Percentiles rank a stretch among this genome's conserved stretches.
phyloP scores from a whole-genome alignment of 2,113 vertebrate genomes.

The Nyctibius bracteatus region DNA sequence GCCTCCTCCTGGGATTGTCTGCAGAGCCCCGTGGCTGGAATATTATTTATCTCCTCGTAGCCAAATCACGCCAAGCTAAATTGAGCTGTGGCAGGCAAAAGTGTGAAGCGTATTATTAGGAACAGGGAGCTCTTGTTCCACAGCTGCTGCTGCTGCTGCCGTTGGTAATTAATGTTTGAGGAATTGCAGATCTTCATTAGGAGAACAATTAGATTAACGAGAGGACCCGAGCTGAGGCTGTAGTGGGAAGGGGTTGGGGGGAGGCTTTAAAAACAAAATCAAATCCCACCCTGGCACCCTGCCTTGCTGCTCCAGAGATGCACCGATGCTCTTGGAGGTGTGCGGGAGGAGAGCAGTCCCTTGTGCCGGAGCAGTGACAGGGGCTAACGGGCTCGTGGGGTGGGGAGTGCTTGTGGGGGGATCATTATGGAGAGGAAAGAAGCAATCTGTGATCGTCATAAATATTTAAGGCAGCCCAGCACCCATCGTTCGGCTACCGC shows the following conservation, averaged over 20 bases:
- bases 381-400: fast-evolving
- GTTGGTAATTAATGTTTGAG: constrained; percentile 66
- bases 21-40: neutral
- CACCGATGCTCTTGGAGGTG: neutral
- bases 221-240: constrained; percentile 22
- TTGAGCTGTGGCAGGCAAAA: constrained; percentile 56
- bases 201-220: constrained; percentile 65
- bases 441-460: neutral
- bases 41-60: constrained; percentile 6
- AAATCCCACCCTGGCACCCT: neutral
- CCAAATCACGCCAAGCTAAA: constrained; percentile 43
- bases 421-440: neutral
- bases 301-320: neutral
- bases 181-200: constrained; percentile 71
- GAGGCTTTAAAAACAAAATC: constrained; percentile 3
- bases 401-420: neutral
- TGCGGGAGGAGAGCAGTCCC: neutral
- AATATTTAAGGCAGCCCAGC: neutral
- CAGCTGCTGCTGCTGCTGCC: constrained; percentile 56
- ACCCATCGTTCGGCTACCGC: fast-evolving
- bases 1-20: neutral
- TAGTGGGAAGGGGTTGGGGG: constrained; percentile 8
- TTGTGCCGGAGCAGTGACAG: neutral
- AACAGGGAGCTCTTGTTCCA: constrained; percentile 58
- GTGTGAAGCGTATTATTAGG: constrained; percentile 58